Evolutionary conservation across 2,888 invertebrate genomes (phyloP).

Genomic region (Pammene aurita): DNA sequence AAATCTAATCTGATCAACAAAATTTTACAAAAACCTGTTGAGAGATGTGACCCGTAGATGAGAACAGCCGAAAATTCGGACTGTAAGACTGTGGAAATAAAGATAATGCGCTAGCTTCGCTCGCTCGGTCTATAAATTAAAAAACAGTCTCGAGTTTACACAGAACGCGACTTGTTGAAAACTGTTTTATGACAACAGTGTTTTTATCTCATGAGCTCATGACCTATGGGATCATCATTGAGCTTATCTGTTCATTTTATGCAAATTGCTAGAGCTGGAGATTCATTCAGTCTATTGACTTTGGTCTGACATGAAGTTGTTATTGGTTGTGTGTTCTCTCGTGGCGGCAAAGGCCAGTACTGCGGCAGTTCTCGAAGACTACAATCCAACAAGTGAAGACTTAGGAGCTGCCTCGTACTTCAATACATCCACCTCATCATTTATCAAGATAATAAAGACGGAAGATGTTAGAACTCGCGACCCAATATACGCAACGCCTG

Average conservation of each 20-base stretch:
- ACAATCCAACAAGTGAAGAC: neutral
- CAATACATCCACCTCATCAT: neutral
- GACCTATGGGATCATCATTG: neutral
- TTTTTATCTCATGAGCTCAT: no score
- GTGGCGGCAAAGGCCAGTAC: neutral
- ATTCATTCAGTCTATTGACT: neutral
- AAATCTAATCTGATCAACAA: no score
- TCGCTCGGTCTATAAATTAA: no score
- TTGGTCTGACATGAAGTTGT: neutral
- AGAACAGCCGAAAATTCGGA: no score
- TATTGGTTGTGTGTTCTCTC: neutral
- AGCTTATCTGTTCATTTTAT: neutral
- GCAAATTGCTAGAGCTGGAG: neutral
- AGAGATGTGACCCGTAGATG: no score
- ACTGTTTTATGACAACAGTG: no score
- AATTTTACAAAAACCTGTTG: no score
- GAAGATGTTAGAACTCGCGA: neutral
- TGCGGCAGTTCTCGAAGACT: neutral
- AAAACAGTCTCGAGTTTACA: no score
- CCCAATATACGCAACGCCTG: constrained; percentile 2
- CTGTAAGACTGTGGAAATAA: no score
- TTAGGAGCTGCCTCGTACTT: neutral
- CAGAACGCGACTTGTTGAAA: no score
- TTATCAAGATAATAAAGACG: constrained; percentile 1
- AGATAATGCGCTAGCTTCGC: no score